Percentiles rank a stretch among this genome's conserved stretches.
These are phyloP conservation scores for Agriopis marginaria DNA, from an alignment of 2,888 invertebrate species.

Conservation along the genomic window DNA sequence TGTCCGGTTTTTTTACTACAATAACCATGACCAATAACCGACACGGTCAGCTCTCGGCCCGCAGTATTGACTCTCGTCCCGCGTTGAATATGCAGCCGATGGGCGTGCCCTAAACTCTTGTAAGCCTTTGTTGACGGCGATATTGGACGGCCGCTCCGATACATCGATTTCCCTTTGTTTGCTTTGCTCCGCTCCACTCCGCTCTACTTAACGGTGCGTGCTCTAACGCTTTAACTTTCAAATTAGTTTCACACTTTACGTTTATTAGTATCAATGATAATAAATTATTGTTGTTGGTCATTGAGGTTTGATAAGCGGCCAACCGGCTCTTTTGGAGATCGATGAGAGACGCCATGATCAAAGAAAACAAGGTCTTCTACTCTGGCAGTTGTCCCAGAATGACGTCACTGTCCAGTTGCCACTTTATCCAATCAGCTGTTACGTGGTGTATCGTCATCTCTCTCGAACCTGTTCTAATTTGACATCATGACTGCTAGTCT, in stretches of 20 bases:
- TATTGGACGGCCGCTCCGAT: slow-evolving; percentile 80
- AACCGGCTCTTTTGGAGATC: no score
- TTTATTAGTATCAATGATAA: neutral
- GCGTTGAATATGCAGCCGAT: slow-evolving; percentile 82
- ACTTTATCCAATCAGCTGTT: no score
- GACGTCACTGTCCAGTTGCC: no score
- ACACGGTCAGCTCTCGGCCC: slow-evolving; percentile 27
- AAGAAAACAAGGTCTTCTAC: no score
- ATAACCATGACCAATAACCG: neutral
- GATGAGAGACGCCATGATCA: no score
- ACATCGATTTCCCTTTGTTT: slow-evolving; percentile 58
- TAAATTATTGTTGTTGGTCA: neutral
- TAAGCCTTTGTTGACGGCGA: slow-evolving; percentile 82
- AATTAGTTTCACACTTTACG: slow-evolving; percentile 47
- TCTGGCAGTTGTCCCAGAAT: no score
- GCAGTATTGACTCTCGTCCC: slow-evolving; percentile 68
- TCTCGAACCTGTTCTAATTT: no score
- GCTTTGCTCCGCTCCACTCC: slow-evolving; percentile 42
- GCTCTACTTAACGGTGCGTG: slow-evolving; percentile 37
- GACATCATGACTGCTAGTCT: no score
- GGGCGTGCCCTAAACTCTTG: slow-evolving; percentile 83
- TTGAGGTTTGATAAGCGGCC: neutral
- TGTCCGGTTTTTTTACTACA: no score
- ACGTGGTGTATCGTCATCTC: no score
- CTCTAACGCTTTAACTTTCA: slow-evolving; percentile 43